phyloP scores from a whole-genome alignment of 1,140 invertebrate species.

The Eurosta solidaginis region DNA sequence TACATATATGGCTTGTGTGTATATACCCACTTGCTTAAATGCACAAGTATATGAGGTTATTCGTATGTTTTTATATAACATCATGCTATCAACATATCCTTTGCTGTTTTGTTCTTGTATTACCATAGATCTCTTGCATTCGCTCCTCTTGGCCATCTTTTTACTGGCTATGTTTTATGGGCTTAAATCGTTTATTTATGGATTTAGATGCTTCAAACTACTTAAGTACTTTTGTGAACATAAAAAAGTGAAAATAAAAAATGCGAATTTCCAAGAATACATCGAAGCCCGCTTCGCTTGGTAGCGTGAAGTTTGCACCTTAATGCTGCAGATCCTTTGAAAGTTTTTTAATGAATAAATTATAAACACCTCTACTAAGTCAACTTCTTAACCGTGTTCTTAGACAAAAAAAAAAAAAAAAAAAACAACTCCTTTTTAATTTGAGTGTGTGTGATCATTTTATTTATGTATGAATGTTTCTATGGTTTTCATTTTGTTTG shows the following conservation, averaged over 20 bases:
- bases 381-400: not conserved
- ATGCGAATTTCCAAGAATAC: not conserved
- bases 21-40: no score
- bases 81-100: not conserved
- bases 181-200: slow-evolving; percentile 30
- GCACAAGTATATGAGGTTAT: not conserved
- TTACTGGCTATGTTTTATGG: slow-evolving; percentile 16
- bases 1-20: not conserved
- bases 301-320: slow-evolving; percentile 23
- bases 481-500: no score
- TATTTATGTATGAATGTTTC: no score
- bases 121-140: not conserved
- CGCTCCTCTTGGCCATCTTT: not conserved
- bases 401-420: no score
- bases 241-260: not conserved
- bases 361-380: slow-evolving; percentile 11
- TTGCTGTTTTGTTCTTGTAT: not conserved
- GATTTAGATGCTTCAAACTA: slow-evolving; percentile 25
- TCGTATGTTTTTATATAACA: not conserved
- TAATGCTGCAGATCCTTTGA: not conserved
- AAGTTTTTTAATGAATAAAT: slow-evolving; percentile 30
- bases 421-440: no score
- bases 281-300: not conserved
- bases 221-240: slow-evolving; percentile 15
- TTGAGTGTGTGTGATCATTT: no score